These are phyloP conservation scores for Ovis canadensis DNA, from an alignment of 2,113 vertebrate species.

Conservation along the genomic window DNA sequence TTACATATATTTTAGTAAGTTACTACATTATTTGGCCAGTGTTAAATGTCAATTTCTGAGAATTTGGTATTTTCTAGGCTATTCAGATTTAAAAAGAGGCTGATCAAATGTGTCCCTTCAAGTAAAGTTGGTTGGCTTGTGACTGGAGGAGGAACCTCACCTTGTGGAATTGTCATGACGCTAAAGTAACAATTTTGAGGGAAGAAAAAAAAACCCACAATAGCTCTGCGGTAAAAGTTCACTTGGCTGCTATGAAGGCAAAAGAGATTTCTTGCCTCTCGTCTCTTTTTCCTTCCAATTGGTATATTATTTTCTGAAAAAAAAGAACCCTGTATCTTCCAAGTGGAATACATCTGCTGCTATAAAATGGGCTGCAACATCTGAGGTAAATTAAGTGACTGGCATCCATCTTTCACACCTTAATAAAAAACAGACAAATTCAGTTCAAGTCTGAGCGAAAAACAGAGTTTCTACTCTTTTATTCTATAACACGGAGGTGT, in stretches of 20 bases:
- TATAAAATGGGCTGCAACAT: background rate
- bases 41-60: background rate
- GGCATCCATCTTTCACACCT: conserved; percentile 9
- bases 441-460: background rate
- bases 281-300: background rate
- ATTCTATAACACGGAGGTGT: background rate
- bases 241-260: background rate
- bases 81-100: background rate
- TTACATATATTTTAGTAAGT: background rate
- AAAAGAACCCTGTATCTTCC: background rate
- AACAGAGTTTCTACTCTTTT: background rate
- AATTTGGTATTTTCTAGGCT: background rate
- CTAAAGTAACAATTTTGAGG: background rate
- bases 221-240: background rate
- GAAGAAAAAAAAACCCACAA: background rate
- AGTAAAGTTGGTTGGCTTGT: background rate
- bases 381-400: conserved; percentile 18
- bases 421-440: conserved; percentile 25
- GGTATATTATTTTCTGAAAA: background rate
- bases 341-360: background rate
- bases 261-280: background rate
- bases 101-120: background rate
- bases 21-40: background rate
- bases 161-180: background rate
- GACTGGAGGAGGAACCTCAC: background rate